Base-by-base conservation (phyloP, 2,888 invertebrate species). In the Chaitophorus viminalis region DNA sequence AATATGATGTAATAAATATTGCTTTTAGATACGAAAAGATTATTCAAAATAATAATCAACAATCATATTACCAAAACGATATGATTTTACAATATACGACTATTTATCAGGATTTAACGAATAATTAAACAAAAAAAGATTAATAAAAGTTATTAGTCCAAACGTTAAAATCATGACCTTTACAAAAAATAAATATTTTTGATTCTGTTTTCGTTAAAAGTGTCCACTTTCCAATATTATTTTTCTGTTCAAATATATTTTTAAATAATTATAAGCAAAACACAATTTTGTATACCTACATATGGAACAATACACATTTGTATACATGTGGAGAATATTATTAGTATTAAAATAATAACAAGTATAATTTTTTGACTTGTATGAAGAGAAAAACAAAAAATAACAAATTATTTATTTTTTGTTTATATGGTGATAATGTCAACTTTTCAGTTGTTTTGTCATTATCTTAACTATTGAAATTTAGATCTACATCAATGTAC, bases 311-410 rank as follows among this genome's bases (percentile, higher is more conserved):
- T n/a, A n/a, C n/a, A n/a, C n/a, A n/a, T n/a, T n/a, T n/a, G n/a
- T n/a, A n/a, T n/a, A n/a, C n/a, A n/a, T n/a, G n/a, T n/a, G 17
- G 9, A 39, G 65, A 39, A 81, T 81, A 31, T 46, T 46, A 81
- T 81, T 6, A 21, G 70, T 31, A 39, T 52, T 52, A 52, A 81
- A 68, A 81, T 81, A 60, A 81, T 81, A 81, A 70, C 39, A 29
- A 68, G 68, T 31, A 70, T 14, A 70, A 52, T 46, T 46, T 46
- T 70, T 31, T 52, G 29, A 70, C 46, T 79, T 31, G 79, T 65
- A 77, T n/a, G 29, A n/a, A 52, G 31, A 31, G 72, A 82, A 72
- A 82, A 82, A n/a, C 18, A 33, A 82, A 54, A 82, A 82, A 82
- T 82, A 72, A 82, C 52, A 5, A 54, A 70, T 72, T 52, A 82